These are phyloP conservation scores for Capitulum mitella DNA, from an alignment of 2,888 invertebrate genomes.

Conservation along the genomic window DNA sequence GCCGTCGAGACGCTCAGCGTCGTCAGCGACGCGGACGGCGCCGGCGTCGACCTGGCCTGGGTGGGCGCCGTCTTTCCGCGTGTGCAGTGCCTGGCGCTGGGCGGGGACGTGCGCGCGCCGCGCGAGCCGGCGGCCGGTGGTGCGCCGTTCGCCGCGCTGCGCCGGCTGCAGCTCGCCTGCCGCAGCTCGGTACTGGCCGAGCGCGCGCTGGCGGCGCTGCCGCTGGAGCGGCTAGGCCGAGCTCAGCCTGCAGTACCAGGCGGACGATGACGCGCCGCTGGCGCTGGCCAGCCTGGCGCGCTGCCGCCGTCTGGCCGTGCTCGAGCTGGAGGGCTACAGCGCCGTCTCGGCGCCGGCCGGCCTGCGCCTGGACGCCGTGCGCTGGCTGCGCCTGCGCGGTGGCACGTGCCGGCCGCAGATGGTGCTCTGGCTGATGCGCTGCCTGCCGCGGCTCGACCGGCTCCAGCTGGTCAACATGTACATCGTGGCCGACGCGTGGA, in stretches of 20 bases:
- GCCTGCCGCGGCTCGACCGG: neutral
- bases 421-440: neutral
- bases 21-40: too few relatives aligned
- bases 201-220: neutral
- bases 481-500: neutral
- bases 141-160: neutral
- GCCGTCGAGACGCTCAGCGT: neutral
- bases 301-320: neutral
- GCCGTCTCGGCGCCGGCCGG: neutral
- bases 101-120: neutral
- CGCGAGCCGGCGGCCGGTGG: neutral
- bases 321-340: slow-evolving; percentile 2
- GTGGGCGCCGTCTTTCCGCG: neutral
- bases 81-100: neutral
- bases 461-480: neutral
- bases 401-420: neutral
- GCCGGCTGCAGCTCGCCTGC: neutral
- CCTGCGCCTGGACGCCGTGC: neutral
- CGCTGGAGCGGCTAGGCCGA: neutral
- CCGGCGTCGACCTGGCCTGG: neutral
- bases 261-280: neutral
- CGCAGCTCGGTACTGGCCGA: neutral
- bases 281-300: neutral
- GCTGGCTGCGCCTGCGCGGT: neutral
- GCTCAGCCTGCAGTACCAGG: neutral